These are phyloP conservation scores for Platynereis dumerilii DNA, from an alignment of 2,888 invertebrate genomes.

Conservation along the genomic window DNA sequence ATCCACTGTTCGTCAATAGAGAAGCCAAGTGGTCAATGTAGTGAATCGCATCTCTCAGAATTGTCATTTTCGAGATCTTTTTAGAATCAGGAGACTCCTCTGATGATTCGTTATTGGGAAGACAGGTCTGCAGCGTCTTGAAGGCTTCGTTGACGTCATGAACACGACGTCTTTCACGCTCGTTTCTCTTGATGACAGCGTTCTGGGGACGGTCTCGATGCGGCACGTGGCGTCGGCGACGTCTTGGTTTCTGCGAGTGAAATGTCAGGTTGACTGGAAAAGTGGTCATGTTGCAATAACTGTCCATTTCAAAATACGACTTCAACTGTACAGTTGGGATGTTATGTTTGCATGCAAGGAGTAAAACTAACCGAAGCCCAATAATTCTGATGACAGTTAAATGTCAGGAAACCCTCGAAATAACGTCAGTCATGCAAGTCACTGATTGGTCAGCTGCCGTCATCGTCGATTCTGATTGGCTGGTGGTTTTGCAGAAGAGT, in stretches of 20 bases:
- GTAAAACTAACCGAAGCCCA: too few species aligned
- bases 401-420: too few species aligned
- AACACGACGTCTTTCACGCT: constrained; percentile 4
- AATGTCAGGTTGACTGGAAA: too few species aligned
- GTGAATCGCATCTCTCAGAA: neutral
- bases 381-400: too few species aligned
- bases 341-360: too few species aligned
- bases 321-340: too few species aligned
- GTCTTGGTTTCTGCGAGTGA: neutral
- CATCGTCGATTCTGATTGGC: too few species aligned
- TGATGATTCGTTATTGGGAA: neutral
- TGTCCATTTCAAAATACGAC: too few species aligned
- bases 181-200: neutral
- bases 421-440: too few species aligned
- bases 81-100: neutral
- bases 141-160: constrained; percentile 9
- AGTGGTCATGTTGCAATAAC: too few species aligned
- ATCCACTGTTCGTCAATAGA: neutral
- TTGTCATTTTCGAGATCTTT: neutral
- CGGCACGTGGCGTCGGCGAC: neutral
- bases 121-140: neutral
- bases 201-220: neutral
- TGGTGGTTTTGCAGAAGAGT: too few species aligned
- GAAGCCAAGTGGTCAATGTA: neutral
- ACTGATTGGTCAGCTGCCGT: too few species aligned